These are phyloP conservation scores for Darevskia nairensis DNA, from an alignment of 2,797 vertebrate species.

Conservation along the genomic window DNA sequence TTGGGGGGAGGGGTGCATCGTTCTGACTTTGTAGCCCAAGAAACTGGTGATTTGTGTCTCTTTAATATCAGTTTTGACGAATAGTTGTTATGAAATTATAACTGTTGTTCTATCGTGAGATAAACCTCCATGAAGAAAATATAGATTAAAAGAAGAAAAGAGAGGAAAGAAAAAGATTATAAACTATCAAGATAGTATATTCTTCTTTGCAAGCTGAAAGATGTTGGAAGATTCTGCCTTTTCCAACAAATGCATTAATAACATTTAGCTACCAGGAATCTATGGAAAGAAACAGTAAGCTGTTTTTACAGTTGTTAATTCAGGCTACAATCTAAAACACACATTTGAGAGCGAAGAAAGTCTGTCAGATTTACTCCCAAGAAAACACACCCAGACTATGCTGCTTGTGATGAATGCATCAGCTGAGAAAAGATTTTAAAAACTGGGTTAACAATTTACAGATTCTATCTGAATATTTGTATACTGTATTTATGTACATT, in stretches of 20 bases:
- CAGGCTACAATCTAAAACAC: background rate
- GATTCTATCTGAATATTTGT: constrained; percentile 62
- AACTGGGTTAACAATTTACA: constrained; percentile 1
- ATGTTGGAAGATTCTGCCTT: constrained; percentile 75
- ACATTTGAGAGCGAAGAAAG: background rate
- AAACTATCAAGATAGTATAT: constrained; percentile 69
- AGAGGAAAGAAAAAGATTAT: constrained; percentile 52
- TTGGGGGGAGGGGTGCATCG: constrained; percentile 56
- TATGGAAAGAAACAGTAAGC: constrained; percentile 73
- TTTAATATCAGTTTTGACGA: constrained; percentile 73
- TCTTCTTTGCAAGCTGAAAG: constrained; percentile 76
- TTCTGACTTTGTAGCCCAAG: constrained; percentile 66
- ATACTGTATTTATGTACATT: constrained; percentile 32
- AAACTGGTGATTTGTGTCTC: constrained; percentile 66
- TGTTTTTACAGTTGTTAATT: constrained; percentile 75
- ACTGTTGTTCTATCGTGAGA: constrained; percentile 68
- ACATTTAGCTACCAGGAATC: constrained; percentile 76
- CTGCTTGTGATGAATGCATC: constrained; percentile 64
- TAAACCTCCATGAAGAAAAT: constrained; percentile 76
- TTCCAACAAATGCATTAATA: constrained; percentile 76
- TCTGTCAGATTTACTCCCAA: background rate
- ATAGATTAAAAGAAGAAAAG: constrained; percentile 71
- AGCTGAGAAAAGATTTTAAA: constrained; percentile 33
- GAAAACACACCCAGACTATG: background rate
- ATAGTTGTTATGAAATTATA: constrained; percentile 74